A percentile compares a stretch with the other conserved stretches of the same genome.
Conservation (phyloP, 2,797 vertebrate genomes). For the Gouania willdenowi region DNA sequence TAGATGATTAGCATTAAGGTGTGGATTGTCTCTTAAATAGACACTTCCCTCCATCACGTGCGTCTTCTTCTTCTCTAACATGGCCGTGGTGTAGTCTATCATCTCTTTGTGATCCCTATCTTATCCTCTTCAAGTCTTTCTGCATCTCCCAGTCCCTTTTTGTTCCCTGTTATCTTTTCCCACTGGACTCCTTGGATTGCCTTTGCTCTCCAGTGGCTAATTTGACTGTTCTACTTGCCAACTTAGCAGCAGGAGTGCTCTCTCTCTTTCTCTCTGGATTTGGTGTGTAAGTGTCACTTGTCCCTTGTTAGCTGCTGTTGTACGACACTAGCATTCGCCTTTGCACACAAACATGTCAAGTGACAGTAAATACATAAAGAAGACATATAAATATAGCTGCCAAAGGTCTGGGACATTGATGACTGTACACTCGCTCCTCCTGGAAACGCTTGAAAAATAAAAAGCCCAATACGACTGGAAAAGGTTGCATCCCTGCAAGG, state of each 20-base stretch:
- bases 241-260: conserved; percentile 46
- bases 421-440: too few species aligned
- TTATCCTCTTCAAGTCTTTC: background rate
- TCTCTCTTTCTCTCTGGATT: conserved; percentile 20
- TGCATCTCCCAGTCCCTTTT: conserved; percentile 19
- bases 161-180: conserved; percentile 44
- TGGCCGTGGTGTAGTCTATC: too few species aligned
- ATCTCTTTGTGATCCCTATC: conserved; percentile 18
- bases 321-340: conserved; percentile 59
- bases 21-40: too few species aligned
- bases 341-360: conserved; percentile 57
- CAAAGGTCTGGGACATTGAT: too few species aligned
- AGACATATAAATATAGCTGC: too few species aligned
- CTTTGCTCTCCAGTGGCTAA: conserved; percentile 77
- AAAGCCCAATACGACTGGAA: too few species aligned
- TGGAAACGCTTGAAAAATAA: too few species aligned
- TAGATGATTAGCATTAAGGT: too few species aligned
- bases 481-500: too few species aligned
- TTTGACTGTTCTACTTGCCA: conserved; percentile 74
- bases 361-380: conserved; percentile 37
- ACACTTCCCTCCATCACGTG: conserved; percentile 22
- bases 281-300: conserved; percentile 18
- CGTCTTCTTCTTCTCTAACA: background rate
- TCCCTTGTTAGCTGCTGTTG: conserved; percentile 69
- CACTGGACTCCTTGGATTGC: conserved; percentile 56